Conservation (phyloP, 1,140 invertebrate genomes). For the Portunus trituberculatus region DNA sequence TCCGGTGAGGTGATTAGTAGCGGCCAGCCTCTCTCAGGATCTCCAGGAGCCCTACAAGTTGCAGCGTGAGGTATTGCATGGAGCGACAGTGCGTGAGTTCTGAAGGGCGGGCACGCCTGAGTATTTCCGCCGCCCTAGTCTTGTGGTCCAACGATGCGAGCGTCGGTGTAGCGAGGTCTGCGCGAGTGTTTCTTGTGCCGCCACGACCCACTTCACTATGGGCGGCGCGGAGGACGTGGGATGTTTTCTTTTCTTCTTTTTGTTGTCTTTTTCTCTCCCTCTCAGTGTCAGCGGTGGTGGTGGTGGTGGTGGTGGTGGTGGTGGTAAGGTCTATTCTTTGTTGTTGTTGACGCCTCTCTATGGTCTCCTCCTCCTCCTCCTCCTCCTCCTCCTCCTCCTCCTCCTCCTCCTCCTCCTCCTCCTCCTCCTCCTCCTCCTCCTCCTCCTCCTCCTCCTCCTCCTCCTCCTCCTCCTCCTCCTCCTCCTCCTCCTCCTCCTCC, state of each 20-base stretch:
- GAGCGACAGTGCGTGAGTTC: neutral
- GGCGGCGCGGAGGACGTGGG: conserved; percentile 35
- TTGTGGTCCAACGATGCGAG: neutral
- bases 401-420: neutral
- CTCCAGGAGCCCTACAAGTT: neutral
- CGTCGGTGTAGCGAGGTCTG: conserved; percentile 14
- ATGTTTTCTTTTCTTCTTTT: conserved; percentile 54
- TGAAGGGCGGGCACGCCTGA: neutral
- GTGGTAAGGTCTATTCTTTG: neutral
- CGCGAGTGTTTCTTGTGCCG: neutral
- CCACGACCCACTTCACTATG: conserved; percentile 17
- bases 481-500: neutral
- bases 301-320: neutral
- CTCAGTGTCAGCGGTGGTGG: neutral
- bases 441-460: neutral
- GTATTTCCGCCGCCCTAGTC: neutral
- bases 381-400: neutral
- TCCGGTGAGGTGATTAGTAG: neutral
- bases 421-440: neutral
- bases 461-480: neutral
- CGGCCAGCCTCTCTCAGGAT: too few relatives aligned
- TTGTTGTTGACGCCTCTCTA: neutral
- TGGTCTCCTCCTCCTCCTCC: neutral
- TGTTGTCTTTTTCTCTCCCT: conserved; percentile 43
- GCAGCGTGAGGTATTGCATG: neutral